Evolutionary conservation across 2,888 invertebrate species (phyloP).

Genomic region (Troides oblongomaculatus): DNA sequence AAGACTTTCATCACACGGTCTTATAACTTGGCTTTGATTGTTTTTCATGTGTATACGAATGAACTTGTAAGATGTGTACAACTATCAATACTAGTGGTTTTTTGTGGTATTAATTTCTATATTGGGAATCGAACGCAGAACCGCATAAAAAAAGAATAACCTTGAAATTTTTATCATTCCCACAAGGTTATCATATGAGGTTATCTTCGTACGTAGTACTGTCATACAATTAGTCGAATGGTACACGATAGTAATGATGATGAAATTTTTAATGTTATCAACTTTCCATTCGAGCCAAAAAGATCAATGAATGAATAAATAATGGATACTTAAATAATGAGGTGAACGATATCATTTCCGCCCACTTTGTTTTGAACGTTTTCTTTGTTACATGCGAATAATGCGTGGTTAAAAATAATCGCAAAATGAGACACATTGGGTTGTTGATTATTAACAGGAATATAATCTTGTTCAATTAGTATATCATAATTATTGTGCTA

Average conservation of each 20-base stretch:
- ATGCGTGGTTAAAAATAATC: conserved; percentile 2
- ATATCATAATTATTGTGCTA: neutral
- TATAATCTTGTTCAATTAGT: neutral
- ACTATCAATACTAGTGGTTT: too few species aligned
- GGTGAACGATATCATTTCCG: conserved; percentile 29
- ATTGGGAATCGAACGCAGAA: neutral
- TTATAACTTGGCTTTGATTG: too few species aligned
- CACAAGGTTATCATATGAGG: neutral
- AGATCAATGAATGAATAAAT: neutral
- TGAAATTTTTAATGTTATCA: conserved; percentile 5
- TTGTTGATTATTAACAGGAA: neutral
- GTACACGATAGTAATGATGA: neutral
- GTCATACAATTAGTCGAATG: neutral
- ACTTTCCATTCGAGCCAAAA: conserved; percentile 1
- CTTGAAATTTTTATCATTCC: neutral
- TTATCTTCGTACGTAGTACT: neutral
- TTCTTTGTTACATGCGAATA: conserved; percentile 26
- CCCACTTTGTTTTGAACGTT: conserved; percentile 28
- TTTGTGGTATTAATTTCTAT: neutral
- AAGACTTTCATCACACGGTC: too few species aligned
- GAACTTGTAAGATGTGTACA: too few species aligned
- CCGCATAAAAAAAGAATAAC: neutral
- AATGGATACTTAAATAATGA: conserved; percentile 12
- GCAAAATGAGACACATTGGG: neutral
- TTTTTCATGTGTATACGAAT: too few species aligned